phyloP scores from a whole-genome alignment of 2,888 invertebrate genomes.

The Brachyopa scutellaris region DNA sequence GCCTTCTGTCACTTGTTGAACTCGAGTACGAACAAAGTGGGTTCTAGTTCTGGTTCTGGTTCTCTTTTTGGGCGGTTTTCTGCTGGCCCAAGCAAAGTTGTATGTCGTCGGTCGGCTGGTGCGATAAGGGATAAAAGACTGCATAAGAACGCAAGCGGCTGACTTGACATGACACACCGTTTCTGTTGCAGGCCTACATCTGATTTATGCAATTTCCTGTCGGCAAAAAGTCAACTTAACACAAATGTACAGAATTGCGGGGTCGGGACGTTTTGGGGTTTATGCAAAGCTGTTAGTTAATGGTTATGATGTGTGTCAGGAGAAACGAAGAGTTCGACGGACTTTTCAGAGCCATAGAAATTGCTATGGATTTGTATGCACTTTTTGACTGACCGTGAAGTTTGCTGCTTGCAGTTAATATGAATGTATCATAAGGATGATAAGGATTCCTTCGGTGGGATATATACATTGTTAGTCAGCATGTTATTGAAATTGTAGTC shows the following conservation, averaged over 20 bases:
- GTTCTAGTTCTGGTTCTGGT: no score
- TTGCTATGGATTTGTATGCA: no score
- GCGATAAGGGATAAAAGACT: conserved; percentile 59
- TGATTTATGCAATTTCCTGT: conserved; percentile 70
- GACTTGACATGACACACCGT: conserved; percentile 51
- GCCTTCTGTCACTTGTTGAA: conserved; percentile 65
- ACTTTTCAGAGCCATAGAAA: no score
- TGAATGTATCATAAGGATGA: no score
- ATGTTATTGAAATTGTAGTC: no score
- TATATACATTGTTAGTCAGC: no score
- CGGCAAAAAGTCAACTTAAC: conserved; percentile 51
- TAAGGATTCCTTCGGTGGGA: no score
- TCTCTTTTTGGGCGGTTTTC: conserved; percentile 40
- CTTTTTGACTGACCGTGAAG: no score
- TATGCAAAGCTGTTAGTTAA: background rate
- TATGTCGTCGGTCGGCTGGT: conserved; percentile 8
- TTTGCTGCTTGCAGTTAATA: no score
- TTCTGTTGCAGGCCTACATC: conserved; percentile 42
- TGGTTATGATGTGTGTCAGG: background rate
- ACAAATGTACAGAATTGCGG: conserved; percentile 12
- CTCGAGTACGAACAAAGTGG: conserved; percentile 44
- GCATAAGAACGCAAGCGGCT: conserved; percentile 49
- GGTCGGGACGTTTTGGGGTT: conserved; percentile 4
- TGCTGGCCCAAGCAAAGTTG: conserved; percentile 47
- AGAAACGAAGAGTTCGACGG: background rate